Evolutionary conservation across 2,113 vertebrate species (phyloP).

Genomic region (Connochaetes taurinus): DNA sequence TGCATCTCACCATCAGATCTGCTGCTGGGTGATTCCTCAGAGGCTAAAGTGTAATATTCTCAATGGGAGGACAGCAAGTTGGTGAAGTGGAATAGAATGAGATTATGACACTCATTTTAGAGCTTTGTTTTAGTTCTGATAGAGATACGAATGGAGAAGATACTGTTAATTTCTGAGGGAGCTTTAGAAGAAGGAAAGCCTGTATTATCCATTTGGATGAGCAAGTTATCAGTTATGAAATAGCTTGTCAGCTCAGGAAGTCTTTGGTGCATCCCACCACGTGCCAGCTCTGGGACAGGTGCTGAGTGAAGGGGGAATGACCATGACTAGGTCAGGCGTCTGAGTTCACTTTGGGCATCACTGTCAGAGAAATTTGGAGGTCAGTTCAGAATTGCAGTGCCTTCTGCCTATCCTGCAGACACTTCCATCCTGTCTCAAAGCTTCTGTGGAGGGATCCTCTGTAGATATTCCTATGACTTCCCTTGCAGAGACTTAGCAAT

Average conservation of each 20-base stretch:
- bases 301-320: fast-evolving
- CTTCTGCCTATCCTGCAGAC: neutral
- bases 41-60: neutral
- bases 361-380: neutral
- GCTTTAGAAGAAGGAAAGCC: neutral
- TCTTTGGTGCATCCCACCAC: too few species aligned
- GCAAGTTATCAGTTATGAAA: neutral
- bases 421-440: neutral
- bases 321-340: fast-evolving
- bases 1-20: neutral
- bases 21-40: neutral
- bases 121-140: neutral
- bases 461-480: too few species aligned
- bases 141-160: neutral
- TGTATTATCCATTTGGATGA: neutral
- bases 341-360: neutral
- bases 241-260: neutral
- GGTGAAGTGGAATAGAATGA: neutral
- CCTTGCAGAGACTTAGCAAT: neutral
- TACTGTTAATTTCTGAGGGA: neutral
- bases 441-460: too few species aligned
- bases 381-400: neutral
- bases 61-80: neutral
- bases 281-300: neutral
- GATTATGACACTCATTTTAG: neutral